phyloP scores from a whole-genome alignment of 2,797 vertebrate species.

The Phrynocephalus guinanensis region DNA sequence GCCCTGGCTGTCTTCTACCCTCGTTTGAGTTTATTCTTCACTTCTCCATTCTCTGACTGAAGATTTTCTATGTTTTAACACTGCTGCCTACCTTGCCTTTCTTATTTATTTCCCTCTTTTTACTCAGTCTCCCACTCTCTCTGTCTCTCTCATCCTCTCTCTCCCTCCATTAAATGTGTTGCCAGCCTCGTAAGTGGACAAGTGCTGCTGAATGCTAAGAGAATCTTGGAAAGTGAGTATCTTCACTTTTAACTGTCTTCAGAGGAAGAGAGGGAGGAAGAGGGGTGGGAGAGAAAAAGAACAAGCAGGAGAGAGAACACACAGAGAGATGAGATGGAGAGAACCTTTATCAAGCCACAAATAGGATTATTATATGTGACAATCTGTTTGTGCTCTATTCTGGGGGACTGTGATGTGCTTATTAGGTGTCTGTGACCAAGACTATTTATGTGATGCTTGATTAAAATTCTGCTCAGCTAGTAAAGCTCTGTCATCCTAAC shows the following conservation, averaged over 20 bases:
- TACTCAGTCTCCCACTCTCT: conserved; percentile 10
- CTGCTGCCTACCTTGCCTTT: conserved; percentile 15
- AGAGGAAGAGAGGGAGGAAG: background rate
- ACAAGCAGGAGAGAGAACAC: conserved; percentile 34
- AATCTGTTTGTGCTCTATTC: conserved; percentile 60
- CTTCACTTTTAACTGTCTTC: conserved; percentile 58
- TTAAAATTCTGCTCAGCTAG: conserved; percentile 71
- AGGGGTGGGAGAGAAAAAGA: conserved; percentile 1
- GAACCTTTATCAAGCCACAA: conserved; percentile 60
- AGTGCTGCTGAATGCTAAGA: conserved; percentile 67
- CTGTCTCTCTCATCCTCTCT: background rate
- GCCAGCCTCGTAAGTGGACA: conserved; percentile 43
- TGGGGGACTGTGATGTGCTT: conserved; percentile 65
- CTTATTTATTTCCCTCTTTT: conserved; percentile 43
- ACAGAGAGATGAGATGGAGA: conserved; percentile 44
- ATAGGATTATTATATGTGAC: conserved; percentile 63
- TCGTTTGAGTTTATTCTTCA: conserved; percentile 3
- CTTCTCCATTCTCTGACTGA: background rate
- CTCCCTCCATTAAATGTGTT: conserved; percentile 55
- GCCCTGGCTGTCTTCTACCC: background rate
- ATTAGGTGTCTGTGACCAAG: conserved; percentile 34
- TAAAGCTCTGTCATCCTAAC: conserved; percentile 26
- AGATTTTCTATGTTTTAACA: background rate
- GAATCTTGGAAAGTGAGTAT: conserved; percentile 49
- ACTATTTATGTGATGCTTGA: conserved; percentile 5